Conservation (phyloP, 2,113 vertebrate genomes). For the Galeopterus variegatus region DNA sequence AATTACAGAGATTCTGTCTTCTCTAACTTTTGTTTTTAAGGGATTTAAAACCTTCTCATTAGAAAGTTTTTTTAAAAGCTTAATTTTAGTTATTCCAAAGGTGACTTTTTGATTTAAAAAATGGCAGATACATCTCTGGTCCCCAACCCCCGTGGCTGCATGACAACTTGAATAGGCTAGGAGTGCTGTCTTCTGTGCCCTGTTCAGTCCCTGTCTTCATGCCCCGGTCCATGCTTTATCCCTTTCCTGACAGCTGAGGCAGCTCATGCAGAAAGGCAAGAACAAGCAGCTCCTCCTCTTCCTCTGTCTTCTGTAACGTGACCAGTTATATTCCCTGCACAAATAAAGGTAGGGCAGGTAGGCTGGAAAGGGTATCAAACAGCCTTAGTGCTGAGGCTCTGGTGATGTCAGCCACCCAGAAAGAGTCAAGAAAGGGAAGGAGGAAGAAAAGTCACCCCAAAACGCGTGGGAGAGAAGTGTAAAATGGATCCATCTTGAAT, state of each 20-base stretch:
- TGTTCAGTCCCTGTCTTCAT: neutral
- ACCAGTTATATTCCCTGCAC: neutral
- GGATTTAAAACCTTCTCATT: neutral
- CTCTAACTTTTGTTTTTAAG: neutral
- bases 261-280: neutral
- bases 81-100: constrained; percentile 45
- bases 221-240: neutral
- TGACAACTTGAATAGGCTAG: neutral
- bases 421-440: constrained; percentile 27
- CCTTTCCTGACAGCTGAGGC: neutral
- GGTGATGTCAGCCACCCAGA: neutral
- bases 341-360: neutral
- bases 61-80: neutral
- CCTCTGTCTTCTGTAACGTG: neutral
- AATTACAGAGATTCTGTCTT: neutral
- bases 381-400: neutral
- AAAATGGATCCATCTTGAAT: neutral
- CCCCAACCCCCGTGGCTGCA: neutral
- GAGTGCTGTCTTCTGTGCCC: neutral
- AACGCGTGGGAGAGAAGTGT: neutral
- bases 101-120: constrained; percentile 46
- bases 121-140: neutral
- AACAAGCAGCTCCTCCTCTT: neutral
- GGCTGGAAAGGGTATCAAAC: neutral
- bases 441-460: neutral